Evolutionary conservation across 2,797 vertebrate genomes (phyloP), one percentile per base, ranked within the genome.

Genomic region (Acanthis flammea): DNA sequence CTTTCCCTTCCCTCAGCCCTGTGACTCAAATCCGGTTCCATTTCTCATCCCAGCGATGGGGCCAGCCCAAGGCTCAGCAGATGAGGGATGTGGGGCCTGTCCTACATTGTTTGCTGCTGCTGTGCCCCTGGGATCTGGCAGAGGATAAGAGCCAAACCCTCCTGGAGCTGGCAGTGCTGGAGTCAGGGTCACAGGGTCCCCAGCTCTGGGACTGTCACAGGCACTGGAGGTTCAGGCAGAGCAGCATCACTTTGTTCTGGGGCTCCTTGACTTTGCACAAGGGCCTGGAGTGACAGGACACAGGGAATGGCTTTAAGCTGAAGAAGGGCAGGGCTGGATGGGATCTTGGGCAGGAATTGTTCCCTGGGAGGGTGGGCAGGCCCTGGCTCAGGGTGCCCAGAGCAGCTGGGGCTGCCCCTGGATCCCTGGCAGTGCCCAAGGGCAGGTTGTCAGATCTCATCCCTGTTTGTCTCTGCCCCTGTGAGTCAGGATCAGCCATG

Each of bases 1-100:
- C 89, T 84, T 86, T 44, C 90, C 58, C 88, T 86, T 86, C 48
- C 92, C 68, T 95, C 71, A 23, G 47, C 47, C 55, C 66, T 47
- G 57, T 65, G 95, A 88, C 54, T 92, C 79, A 75, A 96, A 93
- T 90, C 92, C 25, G 2, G 66, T 78, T 76, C 23, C 1, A 54
- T 86, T 94, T 88, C 90, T 47, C 74, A 65, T 14, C 73, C 73
- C 76, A 7, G 60, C 2, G 0, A 15, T 19, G 80, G 80, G 86
- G 58, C 80, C 50, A 41, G 39, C 70, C 53, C 55, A 21, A 65
- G 63, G 71, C 78, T 87, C 67, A 4, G 2, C 44, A 68, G 55
- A 17, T 1, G 0, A 35, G 70, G 70, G 66, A 42, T 13, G 58
- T 3, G 58, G 71, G 60, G 30, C 57, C 41, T 22, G 28, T 30